Base-by-base conservation (phyloP, 2,797 vertebrate genomes). In the Myotis vivesi region DNA sequence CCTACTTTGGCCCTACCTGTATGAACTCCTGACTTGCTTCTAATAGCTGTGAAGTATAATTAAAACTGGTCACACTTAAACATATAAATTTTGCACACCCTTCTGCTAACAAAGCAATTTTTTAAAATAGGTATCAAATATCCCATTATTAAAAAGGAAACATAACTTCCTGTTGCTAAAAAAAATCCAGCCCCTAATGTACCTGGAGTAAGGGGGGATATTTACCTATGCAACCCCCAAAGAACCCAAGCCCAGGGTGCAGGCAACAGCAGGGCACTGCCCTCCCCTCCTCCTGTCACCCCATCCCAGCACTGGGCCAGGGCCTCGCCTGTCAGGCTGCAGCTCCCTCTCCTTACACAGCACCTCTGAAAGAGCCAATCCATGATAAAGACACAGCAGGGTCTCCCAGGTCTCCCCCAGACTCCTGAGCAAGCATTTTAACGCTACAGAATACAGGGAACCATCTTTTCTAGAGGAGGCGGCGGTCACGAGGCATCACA, bases 101-200 rank as follows among this genome's bases (percentile, higher is more conserved):
- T 94, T 92, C 12, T 81, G 51, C 15, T 86, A 88, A 88, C 7
- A 84, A 66, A 90, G 59, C 41, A 89, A 59, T 84, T 92, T 36
- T 85, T 94, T 53, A 10, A n/a, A 89, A 86, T 62, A 90, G 51
- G 64, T 81, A 92, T 41, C 44, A 41, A 90, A 83, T 77, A 71
- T 53, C 41, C 79, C 5, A 86, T 83, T 79, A 68, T 79, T 94
- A 91, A 92, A 94, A 84, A 79, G 23, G 46, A 95, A 96, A 83
- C 12, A 3, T n/a, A 84, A 93, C 28, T 87, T 93, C 16, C 68
- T 71, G 12, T 20, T 82, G 17, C 68, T 84, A 85, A 85, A 82
- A 51, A 49, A 77, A 53, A 13, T 55, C 77, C 82, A 88, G 8
- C n/a, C 36, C 46, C 55, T 53, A 57, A 38, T 53, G 8, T 80